Conservation (phyloP, 2,797 vertebrate genomes). For the Falco columbarius region DNA sequence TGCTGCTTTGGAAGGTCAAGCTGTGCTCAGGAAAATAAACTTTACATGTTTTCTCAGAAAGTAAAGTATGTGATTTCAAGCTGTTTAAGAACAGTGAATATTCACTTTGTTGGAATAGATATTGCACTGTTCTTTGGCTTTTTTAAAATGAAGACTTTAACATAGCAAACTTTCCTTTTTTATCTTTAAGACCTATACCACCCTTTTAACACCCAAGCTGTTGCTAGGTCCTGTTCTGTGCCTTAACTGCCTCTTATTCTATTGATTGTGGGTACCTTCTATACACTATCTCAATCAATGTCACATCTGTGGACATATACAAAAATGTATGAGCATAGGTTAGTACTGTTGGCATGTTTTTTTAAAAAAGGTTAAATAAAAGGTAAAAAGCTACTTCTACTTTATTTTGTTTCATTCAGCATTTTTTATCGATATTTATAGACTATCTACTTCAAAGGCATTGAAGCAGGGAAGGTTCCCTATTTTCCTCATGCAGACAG, state of each 20-base stretch:
- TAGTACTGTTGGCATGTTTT: background rate
- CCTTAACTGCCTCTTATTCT: background rate
- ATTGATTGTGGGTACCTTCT: background rate
- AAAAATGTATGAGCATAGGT: background rate
- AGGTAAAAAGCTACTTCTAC: background rate
- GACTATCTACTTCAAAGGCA: conserved; percentile 98
- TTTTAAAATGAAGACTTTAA: background rate
- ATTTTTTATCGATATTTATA: conserved; percentile 66
- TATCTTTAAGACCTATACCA: background rate
- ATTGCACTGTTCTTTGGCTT: conserved; percentile 15
- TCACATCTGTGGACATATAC: background rate
- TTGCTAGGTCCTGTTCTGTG: background rate
- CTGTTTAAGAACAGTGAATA: conserved; percentile 60
- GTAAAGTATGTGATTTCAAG: conserved; percentile 61
- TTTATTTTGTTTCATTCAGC: background rate
- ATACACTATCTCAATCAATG: background rate
- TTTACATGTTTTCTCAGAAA: conserved; percentile 62
- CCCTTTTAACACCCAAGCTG: background rate
- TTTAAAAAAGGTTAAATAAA: background rate
- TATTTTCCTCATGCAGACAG: conserved; percentile 97
- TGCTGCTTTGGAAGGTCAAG: conserved; percentile 61
- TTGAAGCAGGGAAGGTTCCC: conserved; percentile 93
- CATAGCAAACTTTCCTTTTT: background rate
- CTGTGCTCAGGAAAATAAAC: conserved; percentile 71
- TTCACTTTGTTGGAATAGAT: conserved; percentile 34